Percentiles rank a stretch among this genome's conserved stretches.
Conservation (phyloP, 30 jellyfish, hydroid and myxozoan genomes). For the Aurelia coerulea region DNA sequence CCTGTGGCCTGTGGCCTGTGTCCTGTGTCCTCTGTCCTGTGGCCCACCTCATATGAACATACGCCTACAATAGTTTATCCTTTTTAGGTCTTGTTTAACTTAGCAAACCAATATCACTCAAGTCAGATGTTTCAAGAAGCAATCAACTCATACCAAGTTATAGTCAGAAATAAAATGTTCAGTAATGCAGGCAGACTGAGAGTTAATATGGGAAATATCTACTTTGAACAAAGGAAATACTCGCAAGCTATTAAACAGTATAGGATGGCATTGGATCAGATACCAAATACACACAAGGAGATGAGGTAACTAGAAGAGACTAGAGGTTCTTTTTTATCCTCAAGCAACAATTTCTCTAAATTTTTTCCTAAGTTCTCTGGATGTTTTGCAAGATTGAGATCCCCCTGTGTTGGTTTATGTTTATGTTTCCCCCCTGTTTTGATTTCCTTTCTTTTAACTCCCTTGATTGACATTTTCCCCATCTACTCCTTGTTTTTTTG, state of each 20-base stretch:
- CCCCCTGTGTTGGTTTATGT: no score
- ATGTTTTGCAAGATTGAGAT: no score
- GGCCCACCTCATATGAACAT: no score
- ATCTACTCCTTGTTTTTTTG: no score
- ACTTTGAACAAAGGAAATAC: slow-evolving; percentile 86
- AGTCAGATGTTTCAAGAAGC: slow-evolving; percentile 94
- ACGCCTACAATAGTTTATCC: neutral
- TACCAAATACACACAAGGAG: slow-evolving; percentile 92
- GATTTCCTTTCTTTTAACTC: no score
- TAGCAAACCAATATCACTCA: slow-evolving; percentile 91
- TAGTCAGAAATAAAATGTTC: slow-evolving; percentile 97
- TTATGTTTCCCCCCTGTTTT: no score
- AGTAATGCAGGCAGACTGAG: slow-evolving; percentile 98
- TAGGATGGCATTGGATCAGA: slow-evolving; percentile 96
- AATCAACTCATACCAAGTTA: slow-evolving; percentile 90
- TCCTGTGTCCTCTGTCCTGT: no score
- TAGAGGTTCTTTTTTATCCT: no score
- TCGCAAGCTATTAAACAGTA: slow-evolving; percentile 95
- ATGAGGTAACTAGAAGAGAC: slow-evolving; percentile 61
- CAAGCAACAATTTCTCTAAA: no score
- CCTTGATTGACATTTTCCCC: no score
- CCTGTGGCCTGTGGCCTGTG: no score
- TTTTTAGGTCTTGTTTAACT: slow-evolving; percentile 87
- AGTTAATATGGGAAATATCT: slow-evolving; percentile 92
- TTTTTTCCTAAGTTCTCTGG: no score